Evolutionary conservation across 2,888 invertebrate species (phyloP).

Genomic region (Cyaniris semiargus): DNA sequence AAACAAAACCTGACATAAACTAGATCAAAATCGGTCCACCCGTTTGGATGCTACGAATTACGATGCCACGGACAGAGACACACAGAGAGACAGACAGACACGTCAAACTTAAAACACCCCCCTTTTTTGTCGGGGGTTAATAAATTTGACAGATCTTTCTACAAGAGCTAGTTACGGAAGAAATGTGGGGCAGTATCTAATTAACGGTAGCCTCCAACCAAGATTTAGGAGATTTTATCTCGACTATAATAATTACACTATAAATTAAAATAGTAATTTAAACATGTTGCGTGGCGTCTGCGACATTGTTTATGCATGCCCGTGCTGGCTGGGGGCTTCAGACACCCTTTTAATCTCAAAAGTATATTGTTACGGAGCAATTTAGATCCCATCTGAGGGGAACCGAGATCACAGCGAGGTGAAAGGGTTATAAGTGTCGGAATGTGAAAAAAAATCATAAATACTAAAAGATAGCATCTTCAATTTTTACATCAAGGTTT

Average conservation of each 20-base stretch:
- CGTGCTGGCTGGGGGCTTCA: constrained; percentile 58
- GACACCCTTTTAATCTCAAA: constrained; percentile 76
- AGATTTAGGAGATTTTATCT: not conserved
- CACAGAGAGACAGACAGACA: too few species aligned
- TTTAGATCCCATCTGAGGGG: constrained; percentile 72
- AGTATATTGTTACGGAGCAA: constrained; percentile 70
- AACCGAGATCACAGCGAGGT: constrained; percentile 58
- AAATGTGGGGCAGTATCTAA: not conserved
- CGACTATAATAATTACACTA: constrained; percentile 33
- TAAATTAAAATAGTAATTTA: constrained; percentile 36
- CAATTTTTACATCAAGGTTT: not conserved
- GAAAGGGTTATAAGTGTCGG: constrained; percentile 40
- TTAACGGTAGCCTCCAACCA: not conserved
- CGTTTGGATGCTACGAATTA: too few species aligned
- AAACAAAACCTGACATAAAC: too few species aligned
- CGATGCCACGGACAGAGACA: too few species aligned
- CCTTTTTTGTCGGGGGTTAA: too few species aligned
- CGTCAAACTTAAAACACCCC: too few species aligned
- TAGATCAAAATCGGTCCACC: too few species aligned
- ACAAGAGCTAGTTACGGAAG: too few species aligned
- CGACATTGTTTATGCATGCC: constrained; percentile 43
- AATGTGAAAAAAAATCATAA: constrained; percentile 37
- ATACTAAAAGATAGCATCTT: constrained; percentile 32
- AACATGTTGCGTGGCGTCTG: constrained; percentile 37
- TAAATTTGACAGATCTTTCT: too few species aligned